These are phyloP conservation scores for Nettapus auritus DNA, from an alignment of 2,113 vertebrate genomes.

Conservation along the genomic window DNA sequence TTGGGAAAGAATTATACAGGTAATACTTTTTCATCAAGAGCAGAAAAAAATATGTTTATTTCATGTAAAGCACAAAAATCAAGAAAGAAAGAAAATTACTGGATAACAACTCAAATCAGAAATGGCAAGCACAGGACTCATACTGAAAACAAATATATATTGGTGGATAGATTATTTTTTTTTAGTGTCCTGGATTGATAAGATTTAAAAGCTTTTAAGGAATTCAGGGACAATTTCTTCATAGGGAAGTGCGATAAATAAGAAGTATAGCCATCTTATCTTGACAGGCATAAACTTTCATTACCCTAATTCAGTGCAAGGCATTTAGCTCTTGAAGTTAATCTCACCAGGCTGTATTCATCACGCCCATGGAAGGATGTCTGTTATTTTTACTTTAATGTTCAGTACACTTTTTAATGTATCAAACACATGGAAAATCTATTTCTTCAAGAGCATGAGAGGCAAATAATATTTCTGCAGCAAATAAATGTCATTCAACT, in stretches of 20 bases:
- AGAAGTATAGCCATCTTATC: neutral
- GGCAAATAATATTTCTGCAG: neutral
- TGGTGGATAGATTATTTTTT: neutral
- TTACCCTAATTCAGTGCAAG: neutral
- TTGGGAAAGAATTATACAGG: neutral
- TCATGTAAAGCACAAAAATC: neutral
- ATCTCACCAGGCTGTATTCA: neutral
- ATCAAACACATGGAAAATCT: neutral
- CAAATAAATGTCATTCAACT: neutral
- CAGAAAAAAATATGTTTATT: neutral
- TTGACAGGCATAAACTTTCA: neutral
- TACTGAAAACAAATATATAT: neutral
- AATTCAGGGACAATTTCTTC: neutral
- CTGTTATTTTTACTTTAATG: neutral
- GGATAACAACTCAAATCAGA: neutral
- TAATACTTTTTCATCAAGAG: neutral
- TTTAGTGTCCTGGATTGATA: neutral
- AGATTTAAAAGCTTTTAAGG: constrained; percentile 25
- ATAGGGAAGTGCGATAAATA: neutral
- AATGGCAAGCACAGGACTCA: neutral
- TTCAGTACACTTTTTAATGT: neutral
- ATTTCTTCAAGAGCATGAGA: neutral
- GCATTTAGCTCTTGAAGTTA: neutral
- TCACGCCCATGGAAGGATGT: neutral
- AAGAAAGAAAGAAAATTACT: neutral